Percentiles rank a stretch among this genome's conserved stretches.
These are phyloP conservation scores for Leucoma salicis DNA, from an alignment of 2,888 invertebrate genomes.

Conservation along the genomic window DNA sequence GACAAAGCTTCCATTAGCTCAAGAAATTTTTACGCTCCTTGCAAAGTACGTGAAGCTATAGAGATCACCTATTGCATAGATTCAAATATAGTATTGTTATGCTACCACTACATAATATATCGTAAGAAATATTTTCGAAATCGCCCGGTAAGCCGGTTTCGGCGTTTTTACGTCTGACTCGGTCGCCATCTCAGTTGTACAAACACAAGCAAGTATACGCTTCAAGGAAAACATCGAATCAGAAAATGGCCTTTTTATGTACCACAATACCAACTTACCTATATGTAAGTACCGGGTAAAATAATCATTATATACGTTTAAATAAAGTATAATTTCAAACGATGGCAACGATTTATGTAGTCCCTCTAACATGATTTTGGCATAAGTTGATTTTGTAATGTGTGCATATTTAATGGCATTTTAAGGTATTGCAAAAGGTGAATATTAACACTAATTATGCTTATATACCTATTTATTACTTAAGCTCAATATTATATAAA, in stretches of 20 bases:
- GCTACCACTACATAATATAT: constrained; percentile 51
- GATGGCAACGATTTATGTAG: constrained; percentile 4
- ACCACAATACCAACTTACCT: constrained; percentile 27
- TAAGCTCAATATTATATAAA: no score
- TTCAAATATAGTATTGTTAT: constrained; percentile 23
- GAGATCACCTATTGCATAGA: no score
- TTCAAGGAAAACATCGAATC: constrained; percentile 68
- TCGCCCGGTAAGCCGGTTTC: constrained; percentile 67
- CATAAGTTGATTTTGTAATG: constrained; percentile 29
- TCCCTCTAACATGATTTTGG: constrained; percentile 10
- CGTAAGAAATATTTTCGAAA: constrained; percentile 75
- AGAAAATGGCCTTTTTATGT: constrained; percentile 45
- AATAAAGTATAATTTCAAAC: constrained; percentile 17
- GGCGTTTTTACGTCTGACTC: constrained; percentile 60
- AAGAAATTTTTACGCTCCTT: no score
- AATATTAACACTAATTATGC: background rate
- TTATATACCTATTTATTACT: background rate
- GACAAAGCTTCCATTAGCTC: no score
- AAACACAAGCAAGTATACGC: constrained; percentile 70
- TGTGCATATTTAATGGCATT: constrained; percentile 25
- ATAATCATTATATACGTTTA: constrained; percentile 3
- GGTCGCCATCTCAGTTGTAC: constrained; percentile 68
- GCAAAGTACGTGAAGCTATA: no score
- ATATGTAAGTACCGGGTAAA: constrained; percentile 17
- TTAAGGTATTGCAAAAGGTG: constrained; percentile 23